These are phyloP conservation scores for Thecophora atra DNA, from an alignment of 2,888 invertebrate species.

Conservation along the genomic window DNA sequence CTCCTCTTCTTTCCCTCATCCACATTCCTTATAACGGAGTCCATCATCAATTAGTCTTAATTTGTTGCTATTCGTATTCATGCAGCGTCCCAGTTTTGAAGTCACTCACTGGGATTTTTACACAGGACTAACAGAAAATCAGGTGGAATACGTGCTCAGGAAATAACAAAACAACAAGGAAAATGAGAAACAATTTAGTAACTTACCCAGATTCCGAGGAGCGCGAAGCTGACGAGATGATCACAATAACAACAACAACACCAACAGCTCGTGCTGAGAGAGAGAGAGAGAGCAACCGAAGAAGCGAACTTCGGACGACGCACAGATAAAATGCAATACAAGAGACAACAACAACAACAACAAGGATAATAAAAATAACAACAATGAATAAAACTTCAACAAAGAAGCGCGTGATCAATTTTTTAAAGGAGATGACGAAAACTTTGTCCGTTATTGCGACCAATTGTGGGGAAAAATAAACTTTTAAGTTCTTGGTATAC, in stretches of 20 bases:
- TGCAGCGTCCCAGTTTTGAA: conserved; percentile 33
- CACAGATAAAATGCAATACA: conserved; percentile 4
- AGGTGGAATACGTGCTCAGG: conserved; percentile 57
- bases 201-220: neutral
- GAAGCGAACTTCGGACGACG: conserved; percentile 1
- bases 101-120: conserved; percentile 40
- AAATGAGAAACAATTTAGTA: conserved; percentile 22
- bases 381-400: conserved; percentile 44
- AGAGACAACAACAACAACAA: conserved; percentile 22
- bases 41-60: conserved; percentile 58
- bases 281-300: too few species aligned
- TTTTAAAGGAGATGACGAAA: conserved; percentile 48
- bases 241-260: conserved; percentile 49
- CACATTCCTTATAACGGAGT: too few species aligned
- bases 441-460: conserved; percentile 5
- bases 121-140: conserved; percentile 56
- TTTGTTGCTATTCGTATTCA: conserved; percentile 43
- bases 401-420: conserved; percentile 54
- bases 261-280: too few species aligned
- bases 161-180: conserved; percentile 42
- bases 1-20: too few species aligned
- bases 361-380: too few species aligned
- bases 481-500: conserved; percentile 21
- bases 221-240: neutral
- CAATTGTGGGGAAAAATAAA: conserved; percentile 19